A percentile compares a stretch with the other conserved stretches of the same genome.
These are phyloP conservation scores for Eulemur albifrons DNA, from an alignment of 2,797 vertebrate genomes.

Conservation along the genomic window DNA sequence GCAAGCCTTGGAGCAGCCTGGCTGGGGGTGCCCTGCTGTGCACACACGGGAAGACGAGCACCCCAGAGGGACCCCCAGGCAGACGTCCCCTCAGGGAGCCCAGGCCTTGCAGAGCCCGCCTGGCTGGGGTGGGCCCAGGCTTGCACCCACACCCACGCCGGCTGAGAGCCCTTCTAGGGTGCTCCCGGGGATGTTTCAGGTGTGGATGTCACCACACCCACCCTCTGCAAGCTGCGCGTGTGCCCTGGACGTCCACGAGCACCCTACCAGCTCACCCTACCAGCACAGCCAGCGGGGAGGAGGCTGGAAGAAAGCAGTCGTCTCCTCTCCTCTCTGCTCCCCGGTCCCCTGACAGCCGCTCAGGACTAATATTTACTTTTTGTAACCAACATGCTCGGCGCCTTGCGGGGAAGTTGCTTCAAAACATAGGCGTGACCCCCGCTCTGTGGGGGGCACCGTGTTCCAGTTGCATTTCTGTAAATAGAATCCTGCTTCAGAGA, in stretches of 20 bases:
- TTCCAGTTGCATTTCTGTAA: slow-evolving; percentile 37
- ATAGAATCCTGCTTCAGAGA: neutral
- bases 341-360: neutral
- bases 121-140: too few relatives aligned
- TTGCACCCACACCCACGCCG: neutral
- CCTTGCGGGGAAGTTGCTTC: neutral
- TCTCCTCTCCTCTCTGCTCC: neutral
- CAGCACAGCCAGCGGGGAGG: neutral
- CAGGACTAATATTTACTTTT: neutral
- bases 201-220: neutral
- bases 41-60: neutral
- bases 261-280: neutral
- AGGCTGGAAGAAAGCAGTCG: neutral
- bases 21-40: neutral
- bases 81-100: neutral
- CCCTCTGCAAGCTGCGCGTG: neutral
- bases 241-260: neutral
- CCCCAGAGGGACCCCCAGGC: neutral
- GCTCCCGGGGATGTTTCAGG: neutral
- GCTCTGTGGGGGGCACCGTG: neutral
- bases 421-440: neutral
- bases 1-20: neutral
- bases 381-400: neutral
- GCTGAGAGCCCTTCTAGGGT: neutral
- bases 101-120: neutral